A percentile compares a stretch with the other conserved stretches of the same genome.
These are phyloP conservation scores for Parascotia fuliginaria DNA, from an alignment of 2,888 invertebrate species.

Conservation along the genomic window DNA sequence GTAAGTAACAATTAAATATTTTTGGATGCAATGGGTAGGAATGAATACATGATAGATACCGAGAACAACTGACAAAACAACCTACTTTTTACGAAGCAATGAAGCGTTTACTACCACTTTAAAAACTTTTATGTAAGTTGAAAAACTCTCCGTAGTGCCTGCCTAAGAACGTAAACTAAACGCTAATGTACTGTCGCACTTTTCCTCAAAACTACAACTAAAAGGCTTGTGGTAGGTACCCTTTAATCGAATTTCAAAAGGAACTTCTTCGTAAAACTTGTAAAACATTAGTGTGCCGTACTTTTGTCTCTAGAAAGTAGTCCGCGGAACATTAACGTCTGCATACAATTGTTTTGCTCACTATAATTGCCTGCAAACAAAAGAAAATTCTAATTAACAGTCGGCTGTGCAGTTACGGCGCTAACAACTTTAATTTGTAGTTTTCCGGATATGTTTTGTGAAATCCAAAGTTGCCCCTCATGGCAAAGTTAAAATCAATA, in stretches of 20 bases:
- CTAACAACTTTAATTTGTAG: conserved; percentile 1
- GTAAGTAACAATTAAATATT: too few relatives aligned
- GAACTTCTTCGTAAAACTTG: conserved; percentile 63
- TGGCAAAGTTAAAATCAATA: neutral
- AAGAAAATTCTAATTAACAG: conserved; percentile 5
- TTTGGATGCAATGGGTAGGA: too few relatives aligned
- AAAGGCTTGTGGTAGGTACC: conserved; percentile 63
- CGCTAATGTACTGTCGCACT: conserved; percentile 43
- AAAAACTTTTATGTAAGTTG: too few relatives aligned
- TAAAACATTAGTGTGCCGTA: conserved; percentile 49
- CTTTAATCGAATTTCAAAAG: conserved; percentile 67
- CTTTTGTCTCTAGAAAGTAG: conserved; percentile 6
- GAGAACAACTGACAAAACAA: too few relatives aligned
- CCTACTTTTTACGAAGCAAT: too few relatives aligned
- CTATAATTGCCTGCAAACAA: neutral
- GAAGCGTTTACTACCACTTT: too few relatives aligned
- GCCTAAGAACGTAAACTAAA: conserved; percentile 35
- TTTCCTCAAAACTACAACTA: conserved; percentile 50
- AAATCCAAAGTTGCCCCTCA: neutral
- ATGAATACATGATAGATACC: too few relatives aligned
- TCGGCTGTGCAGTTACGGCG: neutral
- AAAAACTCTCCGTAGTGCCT: neutral
- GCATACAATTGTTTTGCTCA: conserved; percentile 1
- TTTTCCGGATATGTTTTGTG: neutral
- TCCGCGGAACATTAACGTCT: conserved; percentile 9